Evolutionary conservation across 2,888 invertebrate species (phyloP).

Genomic region (Leucozona laternaria): DNA sequence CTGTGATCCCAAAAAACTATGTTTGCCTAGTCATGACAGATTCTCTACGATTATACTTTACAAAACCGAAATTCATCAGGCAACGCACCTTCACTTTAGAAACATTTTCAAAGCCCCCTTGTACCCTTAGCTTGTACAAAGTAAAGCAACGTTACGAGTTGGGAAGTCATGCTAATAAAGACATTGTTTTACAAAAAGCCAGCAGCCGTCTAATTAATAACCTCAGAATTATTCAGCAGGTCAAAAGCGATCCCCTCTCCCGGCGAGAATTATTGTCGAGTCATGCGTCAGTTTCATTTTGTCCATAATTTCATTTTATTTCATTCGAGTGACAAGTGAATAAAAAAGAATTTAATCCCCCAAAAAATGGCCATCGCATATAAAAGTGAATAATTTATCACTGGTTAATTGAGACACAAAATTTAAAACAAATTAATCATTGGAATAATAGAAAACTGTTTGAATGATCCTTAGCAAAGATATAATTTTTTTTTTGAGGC

Average conservation of each 20-base stretch:
- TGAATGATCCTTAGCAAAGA: conserved; percentile 22
- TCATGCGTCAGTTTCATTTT: conserved; percentile 46
- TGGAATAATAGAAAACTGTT: conserved; percentile 23
- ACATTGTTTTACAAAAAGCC: conserved; percentile 63
- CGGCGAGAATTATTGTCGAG: conserved; percentile 58
- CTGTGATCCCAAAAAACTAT: conserved; percentile 38
- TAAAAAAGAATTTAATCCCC: conserved; percentile 29
- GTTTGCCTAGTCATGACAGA: conserved; percentile 50
- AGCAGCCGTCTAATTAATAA: conserved; percentile 72
- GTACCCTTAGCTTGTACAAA: background rate
- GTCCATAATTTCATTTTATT: conserved; percentile 49
- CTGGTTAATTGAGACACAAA: conserved; percentile 67
- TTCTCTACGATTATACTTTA: conserved; percentile 37
- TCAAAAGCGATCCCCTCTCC: conserved; percentile 58
- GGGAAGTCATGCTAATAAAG: conserved; percentile 69
- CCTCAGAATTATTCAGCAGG: conserved; percentile 69
- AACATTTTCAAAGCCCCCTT: conserved; percentile 31
- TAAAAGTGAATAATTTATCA: conserved; percentile 70
- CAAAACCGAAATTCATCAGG: background rate
- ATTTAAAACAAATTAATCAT: conserved; percentile 73
- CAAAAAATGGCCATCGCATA: conserved; percentile 47
- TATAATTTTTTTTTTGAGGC: background rate
- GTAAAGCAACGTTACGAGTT: background rate
- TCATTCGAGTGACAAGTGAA: conserved; percentile 34
- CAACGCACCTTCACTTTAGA: conserved; percentile 19